A percentile compares a stretch with the other conserved stretches of the same genome.
Evolutionary conservation across 1,140 invertebrate species (phyloP).

Genomic region (Drosophila murphyi): DNA sequence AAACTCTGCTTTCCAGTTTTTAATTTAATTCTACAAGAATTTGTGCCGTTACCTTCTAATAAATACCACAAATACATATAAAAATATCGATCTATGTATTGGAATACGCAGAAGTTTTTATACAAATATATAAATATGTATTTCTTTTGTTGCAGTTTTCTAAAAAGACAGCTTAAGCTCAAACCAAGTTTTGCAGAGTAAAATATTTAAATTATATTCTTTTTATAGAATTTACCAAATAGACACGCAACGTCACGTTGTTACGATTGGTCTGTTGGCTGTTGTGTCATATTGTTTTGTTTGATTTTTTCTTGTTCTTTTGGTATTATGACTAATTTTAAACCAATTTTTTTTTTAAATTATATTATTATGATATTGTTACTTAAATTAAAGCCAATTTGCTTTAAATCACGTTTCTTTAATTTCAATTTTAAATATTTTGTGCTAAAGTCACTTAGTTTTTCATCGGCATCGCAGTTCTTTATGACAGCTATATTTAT

Average conservation of each 20-base stretch:
- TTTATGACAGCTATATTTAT: background rate
- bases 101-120: background rate
- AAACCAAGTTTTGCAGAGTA: background rate
- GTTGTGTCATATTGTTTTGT: background rate
- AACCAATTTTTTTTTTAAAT: background rate
- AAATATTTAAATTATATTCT: slow-evolving; percentile 1
- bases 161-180: background rate
- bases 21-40: too few relatives aligned
- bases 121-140: background rate
- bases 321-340: too few relatives aligned
- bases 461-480: background rate
- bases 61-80: too few relatives aligned
- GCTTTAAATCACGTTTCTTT: background rate
- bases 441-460: background rate
- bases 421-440: background rate
- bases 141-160: background rate
- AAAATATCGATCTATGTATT: too few relatives aligned
- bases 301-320: background rate
- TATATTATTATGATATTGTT: background rate
- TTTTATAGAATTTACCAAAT: slow-evolving; percentile 1
- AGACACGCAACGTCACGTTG: background rate
- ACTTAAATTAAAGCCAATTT: slow-evolving; percentile 4
- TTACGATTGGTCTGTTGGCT: background rate
- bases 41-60: too few relatives aligned
- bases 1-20: too few relatives aligned